These are phyloP conservation scores for Stercorarius parasiticus DNA, from an alignment of 2,113 vertebrate species.

Conservation along the genomic window DNA sequence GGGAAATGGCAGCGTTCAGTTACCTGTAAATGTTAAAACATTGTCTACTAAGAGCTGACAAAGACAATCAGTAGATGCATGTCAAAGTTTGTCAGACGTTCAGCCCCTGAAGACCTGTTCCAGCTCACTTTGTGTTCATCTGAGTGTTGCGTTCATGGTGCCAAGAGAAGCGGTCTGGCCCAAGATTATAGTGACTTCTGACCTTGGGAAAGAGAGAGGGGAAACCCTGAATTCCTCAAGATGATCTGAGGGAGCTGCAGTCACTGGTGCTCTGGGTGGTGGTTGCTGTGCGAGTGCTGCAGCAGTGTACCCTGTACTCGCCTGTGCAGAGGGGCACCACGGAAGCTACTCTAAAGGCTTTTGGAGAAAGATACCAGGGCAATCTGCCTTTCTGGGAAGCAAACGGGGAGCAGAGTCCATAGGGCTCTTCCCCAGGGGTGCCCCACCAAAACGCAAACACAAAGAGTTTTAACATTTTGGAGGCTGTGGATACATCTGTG, in stretches of 20 bases:
- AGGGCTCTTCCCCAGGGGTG: neutral
- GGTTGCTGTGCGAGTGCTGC: neutral
- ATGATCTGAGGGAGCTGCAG: neutral
- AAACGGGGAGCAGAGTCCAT: neutral
- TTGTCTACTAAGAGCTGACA: constrained; percentile 62
- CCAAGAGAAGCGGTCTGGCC: neutral
- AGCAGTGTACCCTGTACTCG: neutral
- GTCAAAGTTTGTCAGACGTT: constrained; percentile 19
- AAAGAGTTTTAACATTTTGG: neutral
- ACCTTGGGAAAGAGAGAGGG: neutral
- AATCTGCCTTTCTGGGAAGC: neutral
- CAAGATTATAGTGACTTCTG: neutral
- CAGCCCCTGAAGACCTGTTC: constrained; percentile 35
- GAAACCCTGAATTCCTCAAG: neutral
- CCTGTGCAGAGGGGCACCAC: neutral
- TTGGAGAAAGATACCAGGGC: neutral
- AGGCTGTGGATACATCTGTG: neutral
- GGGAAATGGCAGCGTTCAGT: constrained; percentile 55
- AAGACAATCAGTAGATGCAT: constrained; percentile 55
- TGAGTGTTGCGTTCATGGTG: neutral
- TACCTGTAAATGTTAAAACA: constrained; percentile 68
- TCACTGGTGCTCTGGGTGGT: neutral
- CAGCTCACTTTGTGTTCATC: neutral
- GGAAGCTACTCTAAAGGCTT: neutral
- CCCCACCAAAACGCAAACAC: neutral